Evolutionary conservation across 2,888 invertebrate species (phyloP).

Genomic region (Boloria selene): DNA sequence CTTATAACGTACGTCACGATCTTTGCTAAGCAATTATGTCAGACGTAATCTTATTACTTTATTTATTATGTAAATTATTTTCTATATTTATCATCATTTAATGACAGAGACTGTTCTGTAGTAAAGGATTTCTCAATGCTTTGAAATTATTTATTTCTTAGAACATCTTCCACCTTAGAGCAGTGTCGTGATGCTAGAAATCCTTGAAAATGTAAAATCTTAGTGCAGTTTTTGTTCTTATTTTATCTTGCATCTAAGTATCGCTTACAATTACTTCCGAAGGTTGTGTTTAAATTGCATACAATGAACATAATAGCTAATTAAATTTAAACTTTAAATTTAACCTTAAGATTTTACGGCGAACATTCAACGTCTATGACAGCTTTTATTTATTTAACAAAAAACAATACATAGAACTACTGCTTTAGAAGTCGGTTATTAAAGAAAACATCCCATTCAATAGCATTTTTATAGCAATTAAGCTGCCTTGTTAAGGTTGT

Average conservation of each 20-base stretch:
- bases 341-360: slow-evolving; percentile 10
- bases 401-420: too few relatives aligned
- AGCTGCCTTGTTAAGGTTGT: slow-evolving; percentile 48
- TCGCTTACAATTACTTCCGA: slow-evolving; percentile 35
- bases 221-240: background rate
- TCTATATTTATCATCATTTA: too few relatives aligned
- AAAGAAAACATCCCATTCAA: slow-evolving; percentile 23
- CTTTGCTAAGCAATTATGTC: too few relatives aligned
- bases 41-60: too few relatives aligned
- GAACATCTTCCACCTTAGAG: background rate
- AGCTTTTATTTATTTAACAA: slow-evolving; percentile 1
- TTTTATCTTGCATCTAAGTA: slow-evolving; percentile 20
- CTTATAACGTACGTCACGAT: too few relatives aligned
- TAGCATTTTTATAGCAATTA: slow-evolving; percentile 49
- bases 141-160: slow-evolving; percentile 1
- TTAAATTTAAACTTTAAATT: background rate
- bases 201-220: slow-evolving; percentile 18
- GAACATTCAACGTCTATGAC: background rate
- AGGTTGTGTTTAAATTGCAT: slow-evolving; percentile 36
- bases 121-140: background rate
- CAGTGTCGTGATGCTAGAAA: background rate
- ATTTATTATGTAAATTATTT: too few relatives aligned
- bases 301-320: slow-evolving; percentile 31
- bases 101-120: background rate
- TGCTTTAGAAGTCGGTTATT: background rate